Conservation (phyloP, 2,797 vertebrate genomes). For the Chiloscyllium punctatum region DNA sequence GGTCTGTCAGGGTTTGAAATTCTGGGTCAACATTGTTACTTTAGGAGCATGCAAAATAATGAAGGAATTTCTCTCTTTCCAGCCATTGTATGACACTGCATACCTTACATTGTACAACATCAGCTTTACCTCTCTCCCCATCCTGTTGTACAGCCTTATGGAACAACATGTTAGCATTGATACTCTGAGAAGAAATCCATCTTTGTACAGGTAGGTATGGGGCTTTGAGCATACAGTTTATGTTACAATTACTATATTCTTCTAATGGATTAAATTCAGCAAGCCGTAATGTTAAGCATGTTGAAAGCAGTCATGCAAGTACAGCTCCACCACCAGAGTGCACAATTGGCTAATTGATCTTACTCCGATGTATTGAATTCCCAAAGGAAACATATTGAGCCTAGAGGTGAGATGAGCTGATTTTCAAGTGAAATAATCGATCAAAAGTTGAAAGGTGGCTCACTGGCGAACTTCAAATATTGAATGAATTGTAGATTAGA, state of each 20-base stretch:
- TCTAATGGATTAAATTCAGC: not conserved
- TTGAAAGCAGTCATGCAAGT: not conserved
- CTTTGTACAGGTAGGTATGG: slow-evolving; percentile 74
- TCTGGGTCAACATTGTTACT: too few species aligned
- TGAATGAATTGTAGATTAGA: not conserved
- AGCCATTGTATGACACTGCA: slow-evolving; percentile 93
- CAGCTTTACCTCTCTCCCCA: slow-evolving; percentile 96
- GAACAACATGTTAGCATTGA: slow-evolving; percentile 89
- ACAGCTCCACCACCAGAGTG: not conserved
- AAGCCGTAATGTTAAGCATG: not conserved
- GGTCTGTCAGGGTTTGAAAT: not conserved
- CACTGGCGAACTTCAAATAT: not conserved
- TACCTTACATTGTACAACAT: slow-evolving; percentile 98
- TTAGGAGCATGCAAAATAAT: not conserved
- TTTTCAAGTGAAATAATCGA: not conserved
- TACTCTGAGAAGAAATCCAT: slow-evolving; percentile 81
- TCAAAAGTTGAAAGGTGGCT: not conserved
- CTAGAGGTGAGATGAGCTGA: not conserved
- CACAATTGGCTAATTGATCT: not conserved
- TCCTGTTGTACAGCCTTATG: slow-evolving; percentile 87
- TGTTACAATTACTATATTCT: not conserved
- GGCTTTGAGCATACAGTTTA: not conserved
- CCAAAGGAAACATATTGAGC: not conserved
- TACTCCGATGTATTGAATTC: not conserved
- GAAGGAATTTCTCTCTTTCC: slow-evolving; percentile 43